Conservation (phyloP, 2,113 vertebrate species). For the Hemibagrus wyckioides region DNA sequence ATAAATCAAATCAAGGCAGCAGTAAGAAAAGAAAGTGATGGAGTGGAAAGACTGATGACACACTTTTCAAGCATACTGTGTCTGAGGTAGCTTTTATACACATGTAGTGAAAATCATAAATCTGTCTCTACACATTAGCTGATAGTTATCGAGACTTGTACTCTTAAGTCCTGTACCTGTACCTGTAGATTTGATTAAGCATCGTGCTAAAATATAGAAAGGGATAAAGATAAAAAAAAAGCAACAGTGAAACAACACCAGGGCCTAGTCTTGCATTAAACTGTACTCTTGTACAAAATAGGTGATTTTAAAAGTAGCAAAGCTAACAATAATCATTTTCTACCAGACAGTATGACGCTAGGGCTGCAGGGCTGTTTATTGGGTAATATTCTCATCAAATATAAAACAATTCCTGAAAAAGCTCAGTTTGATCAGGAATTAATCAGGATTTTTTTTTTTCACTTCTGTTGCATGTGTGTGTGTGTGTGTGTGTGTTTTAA, state of each 20-base stretch:
- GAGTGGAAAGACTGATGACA: not conserved
- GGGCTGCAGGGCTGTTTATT: too few relatives aligned
- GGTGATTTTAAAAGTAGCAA: not conserved
- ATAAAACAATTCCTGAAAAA: not conserved
- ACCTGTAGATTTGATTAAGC: not conserved
- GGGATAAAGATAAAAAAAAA: too few relatives aligned
- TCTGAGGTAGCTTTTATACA: not conserved
- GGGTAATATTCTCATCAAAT: not conserved
- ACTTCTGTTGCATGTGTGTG: too few relatives aligned
- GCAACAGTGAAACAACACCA: too few relatives aligned
- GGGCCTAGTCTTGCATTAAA: not conserved
- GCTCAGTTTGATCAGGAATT: not conserved
- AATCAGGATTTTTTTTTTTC: too few relatives aligned
- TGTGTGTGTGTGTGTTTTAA: too few relatives aligned
- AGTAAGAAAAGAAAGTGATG: not conserved
- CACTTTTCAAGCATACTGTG: not conserved
- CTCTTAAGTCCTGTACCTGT: not conserved
- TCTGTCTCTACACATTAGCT: not conserved
- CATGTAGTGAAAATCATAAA: not conserved
- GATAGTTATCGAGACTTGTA: not conserved
- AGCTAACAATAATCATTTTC: not conserved
- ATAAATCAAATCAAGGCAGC: slow-evolving; percentile 44
- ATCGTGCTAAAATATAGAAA: not conserved
- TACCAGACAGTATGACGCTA: not conserved
- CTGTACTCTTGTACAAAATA: not conserved